Evolutionary conservation across 2,797 vertebrate species (phyloP), one percentile per base, ranked within the genome.

Genomic region (Knipowitschia caucasica): DNA sequence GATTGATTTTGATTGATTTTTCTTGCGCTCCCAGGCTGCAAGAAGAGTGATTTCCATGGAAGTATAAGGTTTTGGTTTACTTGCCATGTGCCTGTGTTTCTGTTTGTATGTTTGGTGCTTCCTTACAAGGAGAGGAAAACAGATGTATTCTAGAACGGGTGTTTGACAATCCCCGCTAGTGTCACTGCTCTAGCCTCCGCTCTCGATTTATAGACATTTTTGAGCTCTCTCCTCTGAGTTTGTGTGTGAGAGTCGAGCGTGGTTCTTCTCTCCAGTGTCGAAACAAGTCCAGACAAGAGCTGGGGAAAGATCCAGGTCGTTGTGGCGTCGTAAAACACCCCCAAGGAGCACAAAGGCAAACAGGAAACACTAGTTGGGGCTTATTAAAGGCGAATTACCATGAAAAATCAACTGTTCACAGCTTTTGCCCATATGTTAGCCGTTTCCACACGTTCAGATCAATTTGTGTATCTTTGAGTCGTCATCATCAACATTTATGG

Each of bases 221-320:
- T 2, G 23, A 25, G 25, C 57, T 64, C 30, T 35, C 33, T 14
- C 14, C 5, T 44, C 44, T 56, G 18, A 54, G 53, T 57, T 25
- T 33, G 45, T 50, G 18, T 53, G 64, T 54, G 43, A 54, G 46
- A 50, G 44, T 2, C 5, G 30, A 45, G n/a, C 25, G 23, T 43
- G 50, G 20, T 40, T 34, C 53, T 59, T 59, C 62, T 46, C 52
- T 5, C 3, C 52, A 14, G 63, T 27, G 60, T 67, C 58, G 23
- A 68, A n/a, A 60, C 73, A 46, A 75, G 78, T 79, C 53, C 25
- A 55, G 67, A 26, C 71, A 68, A 34, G 57, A 67, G 49, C 29
- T 27, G 31, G 25, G 35, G 56, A 26, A 45, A 45, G 26, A 53
- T 63, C 24, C 24, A 53, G 23, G 49, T 3, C 33, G 68, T 20